A percentile compares a stretch with the other conserved stretches of the same genome.
These are phyloP conservation scores for Drosophila birchii DNA, from an alignment of 2,888 invertebrate species.

Conservation along the genomic window DNA sequence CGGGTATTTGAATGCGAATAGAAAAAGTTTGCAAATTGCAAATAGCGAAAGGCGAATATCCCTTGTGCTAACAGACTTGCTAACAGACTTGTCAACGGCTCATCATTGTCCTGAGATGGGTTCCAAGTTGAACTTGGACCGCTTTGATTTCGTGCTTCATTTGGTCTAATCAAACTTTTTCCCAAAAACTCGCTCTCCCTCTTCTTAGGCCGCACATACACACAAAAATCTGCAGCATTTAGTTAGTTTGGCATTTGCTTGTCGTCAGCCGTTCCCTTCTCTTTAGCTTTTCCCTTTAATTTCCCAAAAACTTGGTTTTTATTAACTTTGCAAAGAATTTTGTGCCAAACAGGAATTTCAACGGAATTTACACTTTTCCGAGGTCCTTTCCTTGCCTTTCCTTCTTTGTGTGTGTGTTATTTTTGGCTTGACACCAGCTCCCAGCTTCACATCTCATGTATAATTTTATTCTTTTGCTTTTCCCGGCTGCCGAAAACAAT, in stretches of 20 bases:
- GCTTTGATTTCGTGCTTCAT: conserved; percentile 81
- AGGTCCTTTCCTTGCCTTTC: conserved; percentile 15
- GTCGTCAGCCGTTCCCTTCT: conserved; percentile 42
- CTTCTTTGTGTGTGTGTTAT: conserved; percentile 35
- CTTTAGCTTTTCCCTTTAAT: conserved; percentile 43
- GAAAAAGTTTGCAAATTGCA: conserved; percentile 49
- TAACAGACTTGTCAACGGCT: conserved; percentile 56
- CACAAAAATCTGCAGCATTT: conserved; percentile 47
- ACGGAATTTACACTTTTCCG: conserved; percentile 62
- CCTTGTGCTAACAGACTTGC: conserved; percentile 56
- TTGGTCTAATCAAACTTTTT: conserved; percentile 73
- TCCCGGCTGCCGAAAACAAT: conserved; percentile 26
- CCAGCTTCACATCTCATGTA: conserved; percentile 29
- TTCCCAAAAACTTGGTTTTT: conserved; percentile 52
- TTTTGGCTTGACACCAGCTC: conserved; percentile 43
- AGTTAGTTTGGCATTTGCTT: conserved; percentile 56
- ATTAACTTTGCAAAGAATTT: conserved; percentile 68
- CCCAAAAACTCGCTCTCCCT: conserved; percentile 18
- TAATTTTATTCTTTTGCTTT: conserved; percentile 54
- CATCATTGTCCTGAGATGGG: conserved; percentile 62
- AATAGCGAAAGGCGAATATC: conserved; percentile 6
- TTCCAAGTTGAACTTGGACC: conserved; percentile 26
- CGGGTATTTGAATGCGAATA: conserved; percentile 68
- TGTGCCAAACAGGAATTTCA: conserved; percentile 63
- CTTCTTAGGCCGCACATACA: not conserved